Conservation (phyloP, 2,888 invertebrate genomes). For the Latheticus oryzae region DNA sequence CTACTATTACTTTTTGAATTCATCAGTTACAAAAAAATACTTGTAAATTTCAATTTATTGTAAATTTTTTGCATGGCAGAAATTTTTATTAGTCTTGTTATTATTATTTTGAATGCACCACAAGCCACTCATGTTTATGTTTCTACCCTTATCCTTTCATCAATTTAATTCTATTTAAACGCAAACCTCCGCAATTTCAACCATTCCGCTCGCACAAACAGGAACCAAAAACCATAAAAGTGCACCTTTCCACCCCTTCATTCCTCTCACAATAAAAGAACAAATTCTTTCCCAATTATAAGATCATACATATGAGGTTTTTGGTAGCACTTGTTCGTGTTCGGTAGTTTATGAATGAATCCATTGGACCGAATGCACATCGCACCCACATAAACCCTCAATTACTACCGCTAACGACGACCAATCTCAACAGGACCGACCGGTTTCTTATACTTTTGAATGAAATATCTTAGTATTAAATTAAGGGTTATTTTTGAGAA, state of each 20-base stretch:
- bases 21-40: too few relatives aligned
- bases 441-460: constrained; percentile 25
- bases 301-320: constrained; percentile 37
- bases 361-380: constrained; percentile 60
- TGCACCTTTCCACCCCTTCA: constrained; percentile 30
- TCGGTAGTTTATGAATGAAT: constrained; percentile 61
- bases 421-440: constrained; percentile 37
- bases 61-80: too few relatives aligned
- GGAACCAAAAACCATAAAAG: constrained; percentile 24
- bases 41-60: too few relatives aligned
- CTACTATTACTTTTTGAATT: too few relatives aligned
- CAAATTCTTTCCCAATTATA: constrained; percentile 59
- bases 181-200: background rate
- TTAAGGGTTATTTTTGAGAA: constrained; percentile 22
- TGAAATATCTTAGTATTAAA: constrained; percentile 38
- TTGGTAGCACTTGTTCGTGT: constrained; percentile 48
- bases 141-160: too few relatives aligned
- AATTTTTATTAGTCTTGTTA: too few relatives aligned
- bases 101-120: too few relatives aligned
- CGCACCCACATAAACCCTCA: constrained; percentile 59
- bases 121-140: too few relatives aligned
- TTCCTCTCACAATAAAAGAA: constrained; percentile 46
- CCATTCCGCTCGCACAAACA: constrained; percentile 12
- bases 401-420: constrained; percentile 42
- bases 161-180: too few relatives aligned